These are phyloP conservation scores for Macrobrachium rosenbergii DNA, from an alignment of 1,140 invertebrate species.

Conservation along the genomic window DNA sequence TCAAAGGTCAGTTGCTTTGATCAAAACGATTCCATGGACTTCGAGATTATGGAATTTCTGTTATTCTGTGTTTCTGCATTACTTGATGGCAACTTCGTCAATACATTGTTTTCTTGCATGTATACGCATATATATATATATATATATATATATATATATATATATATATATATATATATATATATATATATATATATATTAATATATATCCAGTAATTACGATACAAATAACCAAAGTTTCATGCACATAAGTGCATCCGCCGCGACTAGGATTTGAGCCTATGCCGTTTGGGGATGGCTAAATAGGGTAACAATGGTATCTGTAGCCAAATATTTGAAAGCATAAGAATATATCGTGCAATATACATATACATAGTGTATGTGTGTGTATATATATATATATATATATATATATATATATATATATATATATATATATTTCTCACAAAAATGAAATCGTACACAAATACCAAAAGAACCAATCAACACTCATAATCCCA, in stretches of 20 bases:
- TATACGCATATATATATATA: not conserved
- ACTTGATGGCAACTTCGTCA: no score
- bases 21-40: not conserved
- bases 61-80: no score
- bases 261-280: no score
- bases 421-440: not conserved
- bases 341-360: no score
- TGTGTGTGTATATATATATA: not conserved
- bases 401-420: not conserved
- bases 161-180: not conserved
- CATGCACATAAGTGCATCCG: no score
- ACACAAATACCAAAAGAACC: not conserved
- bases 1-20: no score
- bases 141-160: not conserved
- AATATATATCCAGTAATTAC: not conserved
- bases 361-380: not conserved
- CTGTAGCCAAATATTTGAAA: no score
- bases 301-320: no score
- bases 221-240: no score
- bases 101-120: no score
- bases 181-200: conserved; percentile 7
- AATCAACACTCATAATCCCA: not conserved
- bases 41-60: no score
- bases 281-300: no score
- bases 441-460: not conserved